phyloP scores from a whole-genome alignment of 2,113 vertebrate genomes.

The Chrysochloris asiatica region DNA sequence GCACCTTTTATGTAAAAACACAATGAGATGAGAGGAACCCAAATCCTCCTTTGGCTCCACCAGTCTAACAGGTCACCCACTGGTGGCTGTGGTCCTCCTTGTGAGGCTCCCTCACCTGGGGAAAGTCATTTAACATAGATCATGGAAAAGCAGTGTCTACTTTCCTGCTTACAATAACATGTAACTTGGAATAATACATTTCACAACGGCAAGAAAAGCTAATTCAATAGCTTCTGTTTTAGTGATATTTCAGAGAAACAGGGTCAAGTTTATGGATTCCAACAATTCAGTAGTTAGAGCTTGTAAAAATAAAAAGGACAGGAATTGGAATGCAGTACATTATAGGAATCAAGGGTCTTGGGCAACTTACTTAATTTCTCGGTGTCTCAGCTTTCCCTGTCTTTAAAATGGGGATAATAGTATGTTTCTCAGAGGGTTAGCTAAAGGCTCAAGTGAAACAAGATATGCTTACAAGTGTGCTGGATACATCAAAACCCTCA shows the following conservation, averaged over 20 bases:
- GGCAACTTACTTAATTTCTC: not conserved
- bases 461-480: not conserved
- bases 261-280: not conserved
- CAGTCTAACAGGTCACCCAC: not conserved
- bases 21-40: not conserved
- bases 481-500: not conserved
- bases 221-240: not conserved
- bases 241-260: slow-evolving; percentile 50
- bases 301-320: not conserved
- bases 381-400: not conserved
- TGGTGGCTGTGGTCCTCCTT: not conserved
- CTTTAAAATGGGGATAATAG: slow-evolving; percentile 16
- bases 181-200: slow-evolving; percentile 30
- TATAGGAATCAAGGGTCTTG: not conserved
- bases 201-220: not conserved
- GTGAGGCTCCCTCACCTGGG: not conserved
- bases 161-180: slow-evolving; percentile 35
- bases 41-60: not conserved
- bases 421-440: not conserved
- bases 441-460: not conserved
- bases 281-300: slow-evolving; percentile 1
- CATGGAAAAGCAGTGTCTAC: slow-evolving; percentile 35
- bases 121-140: slow-evolving; percentile 36
- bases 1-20: slow-evolving; percentile 2
- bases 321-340: not conserved